A percentile compares a stretch with the other conserved stretches of the same genome.
Conservation (phyloP, 2,888 invertebrate species). For the Dynastes maya region DNA sequence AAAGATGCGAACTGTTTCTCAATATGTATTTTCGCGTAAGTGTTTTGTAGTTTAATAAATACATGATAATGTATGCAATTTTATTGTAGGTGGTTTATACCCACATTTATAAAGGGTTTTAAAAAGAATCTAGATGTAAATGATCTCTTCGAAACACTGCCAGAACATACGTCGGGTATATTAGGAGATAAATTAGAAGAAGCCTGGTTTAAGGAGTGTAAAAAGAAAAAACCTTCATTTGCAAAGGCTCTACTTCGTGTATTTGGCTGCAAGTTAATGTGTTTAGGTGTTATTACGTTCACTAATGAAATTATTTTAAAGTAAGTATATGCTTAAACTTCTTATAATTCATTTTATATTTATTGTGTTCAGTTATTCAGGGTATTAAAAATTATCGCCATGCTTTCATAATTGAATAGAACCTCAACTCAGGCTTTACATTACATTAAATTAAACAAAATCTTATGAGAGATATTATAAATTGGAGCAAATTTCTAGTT, state of each 20-base stretch:
- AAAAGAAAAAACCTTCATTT: conserved; percentile 58
- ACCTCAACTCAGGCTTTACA: no score
- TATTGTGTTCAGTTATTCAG: no score
- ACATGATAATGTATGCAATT: neutral
- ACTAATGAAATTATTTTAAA: conserved; percentile 56
- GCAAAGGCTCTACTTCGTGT: conserved; percentile 59
- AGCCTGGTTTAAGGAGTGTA: conserved; percentile 63
- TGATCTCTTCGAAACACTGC: conserved; percentile 71
- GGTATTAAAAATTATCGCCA: no score
- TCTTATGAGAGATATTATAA: no score
- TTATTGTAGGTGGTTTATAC: conserved; percentile 70
- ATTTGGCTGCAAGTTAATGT: conserved; percentile 60
- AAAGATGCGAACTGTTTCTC: conserved; percentile 54
- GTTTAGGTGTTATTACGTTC: conserved; percentile 55
- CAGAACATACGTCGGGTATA: conserved; percentile 76
- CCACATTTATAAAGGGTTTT: conserved; percentile 70
- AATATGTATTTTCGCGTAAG: conserved; percentile 54
- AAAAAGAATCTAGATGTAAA: conserved; percentile 70
- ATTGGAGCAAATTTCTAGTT: no score
- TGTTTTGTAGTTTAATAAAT: conserved; percentile 26
- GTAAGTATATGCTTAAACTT: conserved; percentile 52
- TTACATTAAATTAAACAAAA: no score
- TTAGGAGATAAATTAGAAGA: conserved; percentile 78
- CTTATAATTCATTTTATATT: neutral
- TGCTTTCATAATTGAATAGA: no score